Conservation (phyloP, 37 sponge, comb jelly and placozoan genomes). For the Amphimedon queenslandica region DNA sequence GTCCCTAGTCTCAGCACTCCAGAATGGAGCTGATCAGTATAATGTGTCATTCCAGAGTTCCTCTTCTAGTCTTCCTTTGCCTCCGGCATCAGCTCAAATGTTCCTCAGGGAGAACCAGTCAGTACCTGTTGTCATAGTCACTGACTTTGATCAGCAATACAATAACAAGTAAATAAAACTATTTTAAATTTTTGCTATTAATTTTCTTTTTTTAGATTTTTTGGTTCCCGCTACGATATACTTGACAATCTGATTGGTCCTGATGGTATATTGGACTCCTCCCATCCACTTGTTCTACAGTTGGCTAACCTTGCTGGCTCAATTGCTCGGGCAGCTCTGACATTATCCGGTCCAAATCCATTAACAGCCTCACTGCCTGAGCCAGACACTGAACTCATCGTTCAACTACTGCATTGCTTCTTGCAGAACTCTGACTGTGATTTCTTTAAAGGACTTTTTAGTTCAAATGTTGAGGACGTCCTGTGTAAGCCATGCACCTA, state of each 20-base stretch:
- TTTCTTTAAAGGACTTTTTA: constrained; percentile 20
- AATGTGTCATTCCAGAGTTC: too few relatives aligned
- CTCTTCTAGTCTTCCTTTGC: too few relatives aligned
- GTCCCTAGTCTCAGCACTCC: too few relatives aligned
- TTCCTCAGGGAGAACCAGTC: constrained; percentile 25
- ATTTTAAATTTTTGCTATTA: not conserved
- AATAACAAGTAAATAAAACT: constrained; percentile 40
- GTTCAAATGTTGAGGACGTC: not conserved
- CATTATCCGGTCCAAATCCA: constrained; percentile 5
- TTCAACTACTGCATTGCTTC: constrained; percentile 36
- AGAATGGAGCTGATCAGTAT: too few relatives aligned
- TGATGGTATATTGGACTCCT: not conserved
- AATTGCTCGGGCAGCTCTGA: constrained; percentile 19
- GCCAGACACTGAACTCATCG: constrained; percentile 8
- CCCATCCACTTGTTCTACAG: constrained; percentile 1
- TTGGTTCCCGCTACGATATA: constrained; percentile 57
- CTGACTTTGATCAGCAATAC: constrained; percentile 33
- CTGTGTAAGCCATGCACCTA: constrained; percentile 27
- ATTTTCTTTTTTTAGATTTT: constrained; percentile 30
- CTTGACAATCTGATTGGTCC: constrained; percentile 20
- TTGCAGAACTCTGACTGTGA: constrained; percentile 30
- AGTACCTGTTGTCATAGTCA: constrained; percentile 34
- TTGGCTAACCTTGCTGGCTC: constrained; percentile 26
- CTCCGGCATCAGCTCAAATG: constrained; percentile 63
- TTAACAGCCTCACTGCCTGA: not conserved